Evolutionary conservation across 2,797 vertebrate species (phyloP), one percentile per base, ranked within the genome.

Genomic region (Epinephelus awoara): DNA sequence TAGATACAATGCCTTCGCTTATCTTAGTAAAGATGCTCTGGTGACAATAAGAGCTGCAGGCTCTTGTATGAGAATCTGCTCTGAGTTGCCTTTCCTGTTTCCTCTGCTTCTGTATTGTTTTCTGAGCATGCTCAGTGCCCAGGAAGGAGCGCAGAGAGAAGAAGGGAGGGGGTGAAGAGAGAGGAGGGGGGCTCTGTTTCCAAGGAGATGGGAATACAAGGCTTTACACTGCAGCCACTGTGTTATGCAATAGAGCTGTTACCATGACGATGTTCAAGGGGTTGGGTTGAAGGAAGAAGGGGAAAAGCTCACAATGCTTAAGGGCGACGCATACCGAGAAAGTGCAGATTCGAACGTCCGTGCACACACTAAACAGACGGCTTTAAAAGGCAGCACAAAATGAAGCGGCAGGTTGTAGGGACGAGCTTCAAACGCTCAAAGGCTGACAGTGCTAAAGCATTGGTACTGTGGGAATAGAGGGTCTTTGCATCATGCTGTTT

Each of bases 211-310:
- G 23, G 73, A 91, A 92, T 87, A 89, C 88, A 92, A 91, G 91
- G 85, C 83, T 90, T 90, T 84, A 87, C 79, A 89, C 88, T 88
- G 87, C 90, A 88, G 87, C 80, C 52, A 19, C 71, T 65, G 82
- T 46, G 81, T 95, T 95, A 94, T 89, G 91, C 90, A 95, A 94
- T 63, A 79, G 69, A 64, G 58, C 82, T 56, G 93, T 93, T 91
- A 80, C 92, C 83, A 94, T 92, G 89, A 77, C 76, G 17, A 88
- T 58, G 70, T 72, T 74, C 42, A 76, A 76, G 79, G 74, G 83
- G 77, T 7, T 67, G 75, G 70, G 79, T 68, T 56, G 75, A 75
- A 79, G 57, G 67, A 76, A 59, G 50, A 65, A 54, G 72, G 73
- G 68, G 81, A 59, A 75, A 81, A 71, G 74, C 63, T 84, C 69